Evolutionary conservation across 2,888 invertebrate genomes (phyloP).

Genomic region (Ommatoiulus sabulosus): DNA sequence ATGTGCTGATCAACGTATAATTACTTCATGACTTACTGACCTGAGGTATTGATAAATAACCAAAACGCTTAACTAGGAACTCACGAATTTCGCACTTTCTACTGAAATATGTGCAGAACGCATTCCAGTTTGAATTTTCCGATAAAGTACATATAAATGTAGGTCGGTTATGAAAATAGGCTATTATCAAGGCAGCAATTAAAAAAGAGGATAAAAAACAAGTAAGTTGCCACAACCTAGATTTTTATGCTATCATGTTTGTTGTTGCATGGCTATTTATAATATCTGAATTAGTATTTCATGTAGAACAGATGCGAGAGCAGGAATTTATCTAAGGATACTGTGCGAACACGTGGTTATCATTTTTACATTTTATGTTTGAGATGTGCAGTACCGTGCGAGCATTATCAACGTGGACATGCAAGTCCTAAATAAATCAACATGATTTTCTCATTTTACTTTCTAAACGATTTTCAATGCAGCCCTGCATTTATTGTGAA

Average conservation of each 20-base stretch:
- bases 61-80: background rate
- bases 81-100: conserved; percentile 2
- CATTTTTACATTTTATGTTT: background rate
- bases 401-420: background rate
- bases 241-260: background rate
- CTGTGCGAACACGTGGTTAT: background rate
- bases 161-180: background rate
- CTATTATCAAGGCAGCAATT: conserved; percentile 34
- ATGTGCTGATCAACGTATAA: background rate
- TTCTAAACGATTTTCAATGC: background rate
- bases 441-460: background rate
- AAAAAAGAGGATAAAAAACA: background rate
- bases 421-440: background rate
- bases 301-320: background rate
- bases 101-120: background rate
- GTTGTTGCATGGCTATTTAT: background rate
- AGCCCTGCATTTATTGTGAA: background rate
- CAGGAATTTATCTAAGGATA: background rate
- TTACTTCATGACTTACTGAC: background rate
- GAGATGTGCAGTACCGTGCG: background rate
- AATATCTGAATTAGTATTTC: background rate
- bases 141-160: background rate
- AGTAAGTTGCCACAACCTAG: background rate
- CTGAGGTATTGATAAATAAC: background rate
- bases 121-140: background rate